Percentiles rank a stretch among this genome's conserved stretches.
phyloP scores from a whole-genome alignment of 2,888 invertebrate species.

The Polylopha cassiicola region DNA sequence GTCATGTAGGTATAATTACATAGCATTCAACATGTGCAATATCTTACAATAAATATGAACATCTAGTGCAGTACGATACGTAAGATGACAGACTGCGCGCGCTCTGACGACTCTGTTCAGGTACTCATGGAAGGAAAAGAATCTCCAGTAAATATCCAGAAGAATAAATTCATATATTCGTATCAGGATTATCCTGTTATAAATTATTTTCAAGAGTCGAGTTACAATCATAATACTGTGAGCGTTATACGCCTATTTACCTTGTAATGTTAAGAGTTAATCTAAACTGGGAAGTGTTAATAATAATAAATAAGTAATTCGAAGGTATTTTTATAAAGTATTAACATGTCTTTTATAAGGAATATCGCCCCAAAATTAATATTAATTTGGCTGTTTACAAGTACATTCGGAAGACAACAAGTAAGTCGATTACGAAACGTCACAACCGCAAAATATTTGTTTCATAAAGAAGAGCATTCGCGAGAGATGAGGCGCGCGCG shows the following conservation, averaged over 20 bases:
- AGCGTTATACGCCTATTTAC: conserved; percentile 44
- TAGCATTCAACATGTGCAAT: conserved; percentile 27
- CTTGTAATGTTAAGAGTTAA: conserved; percentile 35
- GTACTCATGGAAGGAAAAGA: conserved; percentile 60
- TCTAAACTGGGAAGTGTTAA: conserved; percentile 44
- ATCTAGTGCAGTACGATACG: conserved; percentile 33
- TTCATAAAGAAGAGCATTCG: conserved; percentile 43
- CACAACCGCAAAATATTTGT: conserved; percentile 64
- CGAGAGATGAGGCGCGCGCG: conserved; percentile 30
- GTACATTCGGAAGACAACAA: conserved; percentile 63
- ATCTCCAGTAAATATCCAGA: conserved; percentile 28
- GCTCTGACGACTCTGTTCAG: conserved; percentile 47
- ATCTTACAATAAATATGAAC: conserved; percentile 26
- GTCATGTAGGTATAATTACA: conserved; percentile 43
- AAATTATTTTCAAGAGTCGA: conserved; percentile 27
- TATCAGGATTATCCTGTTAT: conserved; percentile 26
- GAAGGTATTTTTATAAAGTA: conserved; percentile 41
- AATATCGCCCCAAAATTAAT: conserved; percentile 67
- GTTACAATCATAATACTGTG: conserved; percentile 42
- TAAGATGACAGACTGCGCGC: too few relatives aligned
- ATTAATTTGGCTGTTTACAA: conserved; percentile 36
- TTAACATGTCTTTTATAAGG: conserved; percentile 72
- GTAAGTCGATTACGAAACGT: conserved; percentile 51
- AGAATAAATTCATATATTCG: conserved; percentile 28
- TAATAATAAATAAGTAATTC: conserved; percentile 45